Evolutionary conservation across 2,113 vertebrate species (phyloP), one percentile per base, ranked within the genome.

Genomic region (Butastur rufipennis): DNA sequence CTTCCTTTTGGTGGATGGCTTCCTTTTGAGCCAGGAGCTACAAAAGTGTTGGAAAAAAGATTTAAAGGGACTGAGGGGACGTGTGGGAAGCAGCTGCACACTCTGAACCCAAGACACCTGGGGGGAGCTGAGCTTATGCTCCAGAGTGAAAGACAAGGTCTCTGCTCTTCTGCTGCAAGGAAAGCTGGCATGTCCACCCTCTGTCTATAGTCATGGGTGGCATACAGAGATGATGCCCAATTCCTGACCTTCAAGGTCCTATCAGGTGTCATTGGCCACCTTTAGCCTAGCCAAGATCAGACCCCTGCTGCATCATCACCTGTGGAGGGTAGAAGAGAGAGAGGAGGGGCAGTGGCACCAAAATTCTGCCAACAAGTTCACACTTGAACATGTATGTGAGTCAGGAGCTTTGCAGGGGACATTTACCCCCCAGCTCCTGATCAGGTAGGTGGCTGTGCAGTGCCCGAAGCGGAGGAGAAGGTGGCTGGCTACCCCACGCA

Each of bases 1-100:
- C 23, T 50, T 50, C 48, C 48, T 50, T 50, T 50, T 50, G 0
- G 0, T n/a, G 15, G 18, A 13, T 79, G 16, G 1, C 40, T 80
- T 67, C 11, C 11, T 72, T 88, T 78, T 36, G 29, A 84, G 21
- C 9, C 29, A 84, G 27, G 34, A 91, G 15, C 16, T 59, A 62
- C 0, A 0, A 13, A 82, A 55, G 0, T 29, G 15, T 48, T 50
- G 34, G 16, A 47, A 77, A 88, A 56, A 6, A 11, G 3, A 14
- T 8, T 42, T n/a, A 38, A 68, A 75, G 13, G 45, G 17, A 12
- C n/a, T 55, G 31, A 71, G 10, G 11, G 21, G 27, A 12, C 31
- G 10, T 55, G 27, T 21, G 17, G 40, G 48, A 90, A 9, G 16
- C 17, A 56, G 34, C 17, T 81, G 16, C 56, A 84, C 34, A 52